These are phyloP conservation scores for Cyprinodon diabolis DNA, from an alignment of 2,797 vertebrate genomes.

Conservation along the genomic window DNA sequence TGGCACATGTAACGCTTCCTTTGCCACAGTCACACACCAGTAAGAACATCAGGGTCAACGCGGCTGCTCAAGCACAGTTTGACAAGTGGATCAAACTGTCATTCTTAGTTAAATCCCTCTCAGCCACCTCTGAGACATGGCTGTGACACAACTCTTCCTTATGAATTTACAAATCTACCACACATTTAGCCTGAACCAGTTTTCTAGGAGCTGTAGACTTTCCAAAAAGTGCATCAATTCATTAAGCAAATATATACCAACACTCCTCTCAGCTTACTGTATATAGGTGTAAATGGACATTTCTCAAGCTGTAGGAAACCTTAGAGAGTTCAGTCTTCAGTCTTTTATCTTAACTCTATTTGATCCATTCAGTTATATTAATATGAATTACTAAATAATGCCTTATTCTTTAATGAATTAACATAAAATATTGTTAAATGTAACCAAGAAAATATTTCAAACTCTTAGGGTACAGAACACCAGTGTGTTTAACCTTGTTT, in stretches of 20 bases:
- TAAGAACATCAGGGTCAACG: not conserved
- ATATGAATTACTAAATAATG: not conserved
- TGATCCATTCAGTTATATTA: not conserved
- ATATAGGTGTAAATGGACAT: not conserved
- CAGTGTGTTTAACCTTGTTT: not conserved
- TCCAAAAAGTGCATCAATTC: not conserved
- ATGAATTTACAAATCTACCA: not conserved
- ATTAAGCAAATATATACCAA: not conserved
- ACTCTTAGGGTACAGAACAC: not conserved
- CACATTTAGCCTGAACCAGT: not conserved
- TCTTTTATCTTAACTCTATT: too few species aligned
- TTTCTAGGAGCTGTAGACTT: not conserved
- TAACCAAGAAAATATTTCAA: not conserved
- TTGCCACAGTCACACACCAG: constrained; percentile 2
- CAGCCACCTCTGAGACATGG: not conserved
- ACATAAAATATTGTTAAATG: not conserved
- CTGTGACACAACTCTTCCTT: not conserved
- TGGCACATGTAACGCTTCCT: not conserved
- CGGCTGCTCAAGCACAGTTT: not conserved
- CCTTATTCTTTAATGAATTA: not conserved
- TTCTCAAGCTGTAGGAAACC: not conserved
- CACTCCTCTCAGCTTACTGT: not conserved
- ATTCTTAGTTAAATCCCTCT: not conserved
- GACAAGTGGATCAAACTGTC: not conserved
- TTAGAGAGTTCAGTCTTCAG: too few species aligned